These are phyloP conservation scores for Macrocentrus cingulum DNA, from an alignment of 1,140 invertebrate species.

Conservation along the genomic window DNA sequence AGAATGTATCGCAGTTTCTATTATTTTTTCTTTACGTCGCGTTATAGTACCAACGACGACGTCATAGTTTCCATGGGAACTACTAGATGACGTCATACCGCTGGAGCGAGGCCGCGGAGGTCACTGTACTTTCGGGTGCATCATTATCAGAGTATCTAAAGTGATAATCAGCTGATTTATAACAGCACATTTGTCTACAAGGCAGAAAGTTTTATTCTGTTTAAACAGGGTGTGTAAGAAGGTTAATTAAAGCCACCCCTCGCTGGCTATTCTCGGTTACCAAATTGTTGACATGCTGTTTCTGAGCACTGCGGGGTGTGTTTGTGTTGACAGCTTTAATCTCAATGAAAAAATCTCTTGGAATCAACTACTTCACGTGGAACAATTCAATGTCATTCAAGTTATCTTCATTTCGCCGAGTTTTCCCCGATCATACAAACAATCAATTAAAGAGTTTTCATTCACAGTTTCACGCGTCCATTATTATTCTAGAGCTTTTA, in stretches of 20 bases:
- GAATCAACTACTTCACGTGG: too few species aligned
- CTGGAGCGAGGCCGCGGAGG: background rate
- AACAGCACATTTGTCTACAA: too few species aligned
- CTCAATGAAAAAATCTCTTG: too few species aligned
- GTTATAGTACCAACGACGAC: constrained; percentile 8
- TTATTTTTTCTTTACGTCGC: background rate
- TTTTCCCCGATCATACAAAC: too few species aligned
- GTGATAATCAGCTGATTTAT: too few species aligned
- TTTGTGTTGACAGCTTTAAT: background rate
- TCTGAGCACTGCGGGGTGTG: background rate
- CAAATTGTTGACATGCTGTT: constrained; percentile 15
- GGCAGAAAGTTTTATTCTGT: background rate
- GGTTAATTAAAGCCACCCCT: constrained; percentile 24
- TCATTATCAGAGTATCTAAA: constrained; percentile 17
- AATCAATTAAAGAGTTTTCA: background rate
- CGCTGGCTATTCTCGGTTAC: constrained; percentile 11
- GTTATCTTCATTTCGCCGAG: background rate
- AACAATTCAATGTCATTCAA: background rate
- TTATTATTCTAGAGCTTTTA: background rate
- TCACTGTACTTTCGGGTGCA: constrained; percentile 19
- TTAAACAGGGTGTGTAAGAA: constrained; percentile 21
- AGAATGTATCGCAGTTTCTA: too few species aligned
- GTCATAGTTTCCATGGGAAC: constrained; percentile 35
- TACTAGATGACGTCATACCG: constrained; percentile 15
- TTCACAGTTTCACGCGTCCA: background rate